Percentiles rank a stretch among this genome's conserved stretches.
These are phyloP conservation scores for Heliconius hortense DNA, from an alignment of 2,888 invertebrate genomes.

Conservation along the genomic window DNA sequence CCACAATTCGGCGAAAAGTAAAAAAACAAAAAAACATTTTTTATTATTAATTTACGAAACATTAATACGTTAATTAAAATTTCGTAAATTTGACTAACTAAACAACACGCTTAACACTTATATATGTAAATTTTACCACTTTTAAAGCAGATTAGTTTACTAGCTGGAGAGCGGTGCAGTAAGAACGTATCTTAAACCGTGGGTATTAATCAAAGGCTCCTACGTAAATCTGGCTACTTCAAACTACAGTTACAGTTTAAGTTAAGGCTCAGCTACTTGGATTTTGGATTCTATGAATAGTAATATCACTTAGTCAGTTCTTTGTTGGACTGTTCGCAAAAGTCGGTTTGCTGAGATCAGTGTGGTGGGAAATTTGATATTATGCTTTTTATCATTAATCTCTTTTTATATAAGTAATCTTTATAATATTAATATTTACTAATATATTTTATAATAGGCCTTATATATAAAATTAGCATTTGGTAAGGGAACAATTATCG, in stretches of 20 bases:
- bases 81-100: not conserved
- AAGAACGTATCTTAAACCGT: constrained; percentile 25
- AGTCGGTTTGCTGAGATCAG: not conserved
- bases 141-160: constrained; percentile 27
- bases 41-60: no score
- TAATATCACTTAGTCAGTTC: constrained; percentile 18
- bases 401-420: no score
- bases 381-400: no score
- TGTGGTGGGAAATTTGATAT: not conserved
- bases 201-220: constrained; percentile 26
- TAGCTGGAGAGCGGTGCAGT: constrained; percentile 24
- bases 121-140: constrained; percentile 20
- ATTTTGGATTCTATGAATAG: constrained; percentile 21
- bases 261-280: constrained; percentile 13
- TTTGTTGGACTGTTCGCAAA: constrained; percentile 2
- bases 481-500: no score
- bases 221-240: constrained; percentile 25
- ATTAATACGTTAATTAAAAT: no score
- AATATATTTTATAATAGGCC: no score
- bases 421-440: no score
- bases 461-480: no score
- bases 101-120: constrained; percentile 17
- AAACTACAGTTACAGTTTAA: constrained; percentile 20
- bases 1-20: no score
- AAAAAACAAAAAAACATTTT: no score